These are phyloP conservation scores for Gymnothorax reevesii DNA, from an alignment of 2,797 vertebrate genomes.

Conservation along the genomic window DNA sequence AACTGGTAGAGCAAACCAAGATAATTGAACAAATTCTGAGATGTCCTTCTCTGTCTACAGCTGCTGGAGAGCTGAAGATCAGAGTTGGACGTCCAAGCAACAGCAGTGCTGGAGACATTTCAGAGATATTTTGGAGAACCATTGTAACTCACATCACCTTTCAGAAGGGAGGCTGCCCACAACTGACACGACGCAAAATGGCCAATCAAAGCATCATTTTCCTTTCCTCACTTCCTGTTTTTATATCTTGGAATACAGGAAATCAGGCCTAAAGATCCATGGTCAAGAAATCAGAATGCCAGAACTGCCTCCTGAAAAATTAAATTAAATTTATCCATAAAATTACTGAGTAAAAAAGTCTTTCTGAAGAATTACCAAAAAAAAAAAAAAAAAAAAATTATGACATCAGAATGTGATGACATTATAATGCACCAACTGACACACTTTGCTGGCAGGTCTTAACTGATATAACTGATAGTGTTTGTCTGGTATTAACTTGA, in stretches of 20 bases:
- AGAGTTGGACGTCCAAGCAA: slow-evolving; percentile 52
- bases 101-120: slow-evolving; percentile 18
- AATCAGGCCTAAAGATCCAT: background rate
- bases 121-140: background rate
- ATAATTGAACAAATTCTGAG: background rate
- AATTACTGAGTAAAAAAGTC: no score
- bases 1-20: background rate
- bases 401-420: slow-evolving; percentile 63
- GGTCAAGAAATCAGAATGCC: background rate
- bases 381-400: slow-evolving; percentile 43
- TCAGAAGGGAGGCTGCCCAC: background rate
- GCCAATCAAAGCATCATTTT: background rate
- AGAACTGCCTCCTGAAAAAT: slow-evolving; percentile 37
- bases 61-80: slow-evolving; percentile 87
- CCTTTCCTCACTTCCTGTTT: background rate
- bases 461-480: no score
- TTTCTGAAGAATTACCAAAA: background rate
- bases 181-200: background rate
- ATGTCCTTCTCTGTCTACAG: slow-evolving; percentile 64
- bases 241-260: background rate
- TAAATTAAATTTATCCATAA: background rate
- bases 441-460: slow-evolving; percentile 74
- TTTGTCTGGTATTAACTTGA: no score
- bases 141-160: slow-evolving; percentile 47
- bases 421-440: slow-evolving; percentile 66